Evolutionary conservation across 1,140 invertebrate genomes (phyloP).

Genomic region (Thaumatotibia leucotreta): DNA sequence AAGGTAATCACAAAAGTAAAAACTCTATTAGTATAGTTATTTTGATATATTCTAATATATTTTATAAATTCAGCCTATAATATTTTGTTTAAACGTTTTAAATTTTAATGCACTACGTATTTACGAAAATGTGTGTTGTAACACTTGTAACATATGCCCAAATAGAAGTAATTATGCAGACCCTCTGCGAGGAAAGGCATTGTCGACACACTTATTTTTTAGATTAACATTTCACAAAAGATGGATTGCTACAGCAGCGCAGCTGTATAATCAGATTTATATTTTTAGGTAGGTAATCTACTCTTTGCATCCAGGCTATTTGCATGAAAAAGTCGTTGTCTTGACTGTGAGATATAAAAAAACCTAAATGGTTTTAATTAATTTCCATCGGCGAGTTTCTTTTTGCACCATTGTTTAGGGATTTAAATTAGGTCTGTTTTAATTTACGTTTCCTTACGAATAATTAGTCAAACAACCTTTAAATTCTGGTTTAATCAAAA

Average conservation of each 20-base stretch:
- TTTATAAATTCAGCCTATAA: no score
- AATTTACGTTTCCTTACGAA: conserved; percentile 16
- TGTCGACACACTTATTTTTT: not conserved
- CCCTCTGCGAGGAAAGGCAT: not conserved
- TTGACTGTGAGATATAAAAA: conserved; percentile 25
- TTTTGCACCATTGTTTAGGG: conserved; percentile 28
- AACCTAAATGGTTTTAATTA: conserved; percentile 25
- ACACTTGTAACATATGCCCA: not conserved
- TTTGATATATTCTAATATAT: no score
- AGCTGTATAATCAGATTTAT: conserved; percentile 16
- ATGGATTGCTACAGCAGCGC: conserved; percentile 10
- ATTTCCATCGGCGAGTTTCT: conserved; percentile 23
- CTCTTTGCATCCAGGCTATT: conserved; percentile 27
- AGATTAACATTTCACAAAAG: not conserved
- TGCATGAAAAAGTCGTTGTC: conserved; percentile 37
- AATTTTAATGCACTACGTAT: not conserved
- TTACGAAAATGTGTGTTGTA: not conserved
- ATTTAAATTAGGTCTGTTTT: conserved; percentile 27
- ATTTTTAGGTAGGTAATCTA: conserved; percentile 26
- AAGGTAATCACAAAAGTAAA: no score
- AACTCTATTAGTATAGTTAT: no score
- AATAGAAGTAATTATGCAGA: not conserved
- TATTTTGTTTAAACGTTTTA: no score
- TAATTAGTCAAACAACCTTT: conserved; percentile 13
- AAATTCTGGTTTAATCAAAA: conserved; percentile 18